Conservation (phyloP, 2,113 vertebrate genomes). For the Aptenodytes forsteri region DNA sequence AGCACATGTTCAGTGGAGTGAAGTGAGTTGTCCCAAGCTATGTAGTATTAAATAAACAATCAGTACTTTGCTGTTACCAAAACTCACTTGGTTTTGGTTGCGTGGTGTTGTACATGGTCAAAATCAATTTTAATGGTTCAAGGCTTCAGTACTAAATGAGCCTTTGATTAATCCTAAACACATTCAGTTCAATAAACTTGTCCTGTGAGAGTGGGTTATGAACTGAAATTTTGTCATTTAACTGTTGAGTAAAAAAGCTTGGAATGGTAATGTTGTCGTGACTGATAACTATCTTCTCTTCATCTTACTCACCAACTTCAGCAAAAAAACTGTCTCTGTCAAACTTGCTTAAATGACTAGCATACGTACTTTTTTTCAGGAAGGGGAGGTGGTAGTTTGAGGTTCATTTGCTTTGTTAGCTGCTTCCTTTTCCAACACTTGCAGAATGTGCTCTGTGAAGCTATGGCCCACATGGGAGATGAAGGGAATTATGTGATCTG, state of each 20-base stretch:
- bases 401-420: not conserved
- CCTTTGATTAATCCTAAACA: not conserved
- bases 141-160: not conserved
- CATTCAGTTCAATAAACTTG: not conserved
- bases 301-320: not conserved
- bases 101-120: not conserved
- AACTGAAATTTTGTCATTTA: not conserved
- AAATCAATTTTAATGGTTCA: not conserved
- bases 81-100: not conserved
- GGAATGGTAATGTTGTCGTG: not conserved
- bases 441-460: not conserved
- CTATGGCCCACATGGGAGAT: not conserved
- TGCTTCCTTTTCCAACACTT: not conserved
- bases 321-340: not conserved
- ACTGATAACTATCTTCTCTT: not conserved
- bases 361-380: rapidly evolving
- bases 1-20: not conserved
- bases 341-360: not conserved
- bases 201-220: not conserved
- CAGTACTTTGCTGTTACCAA: not conserved
- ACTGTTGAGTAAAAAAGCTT: not conserved
- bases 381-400: not conserved
- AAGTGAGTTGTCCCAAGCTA: not conserved
- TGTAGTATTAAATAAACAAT: not conserved
- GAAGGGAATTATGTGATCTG: not conserved